Percentiles rank a stretch among this genome's conserved stretches.
phyloP scores from a whole-genome alignment of 1,140 invertebrate genomes.

The Euura lappo region DNA sequence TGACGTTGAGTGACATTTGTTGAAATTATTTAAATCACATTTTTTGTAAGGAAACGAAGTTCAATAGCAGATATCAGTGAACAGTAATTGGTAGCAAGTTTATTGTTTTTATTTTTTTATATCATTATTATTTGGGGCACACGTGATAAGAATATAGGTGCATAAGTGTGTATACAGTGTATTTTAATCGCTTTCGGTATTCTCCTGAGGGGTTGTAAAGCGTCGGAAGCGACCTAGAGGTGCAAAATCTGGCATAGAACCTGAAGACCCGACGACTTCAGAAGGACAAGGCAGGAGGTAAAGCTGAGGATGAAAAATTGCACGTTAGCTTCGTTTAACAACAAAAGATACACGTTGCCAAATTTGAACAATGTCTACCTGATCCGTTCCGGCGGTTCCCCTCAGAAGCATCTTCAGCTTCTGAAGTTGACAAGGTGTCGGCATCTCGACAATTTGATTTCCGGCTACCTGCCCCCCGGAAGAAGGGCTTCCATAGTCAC shows the following conservation, averaged over 20 bases:
- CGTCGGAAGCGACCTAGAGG: not conserved
- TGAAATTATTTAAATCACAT: no score
- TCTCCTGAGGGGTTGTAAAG: not conserved
- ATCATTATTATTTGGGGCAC: not conserved
- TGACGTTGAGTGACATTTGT: no score
- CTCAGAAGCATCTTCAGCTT: constrained; percentile 61
- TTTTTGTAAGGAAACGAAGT: no score
- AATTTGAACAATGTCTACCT: constrained; percentile 43
- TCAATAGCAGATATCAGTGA: no score
- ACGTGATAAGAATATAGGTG: not conserved
- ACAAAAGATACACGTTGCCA: constrained; percentile 15
- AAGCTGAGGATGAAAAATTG: constrained; percentile 10
- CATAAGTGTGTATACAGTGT: not conserved
- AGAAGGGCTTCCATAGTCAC: constrained; percentile 39
- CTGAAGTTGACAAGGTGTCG: constrained; percentile 56
- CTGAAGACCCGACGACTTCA: constrained; percentile 17
- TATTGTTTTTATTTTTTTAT: not conserved
- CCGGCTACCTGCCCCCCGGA: constrained; percentile 10
- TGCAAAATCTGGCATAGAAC: not conserved
- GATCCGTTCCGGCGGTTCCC: constrained; percentile 57
- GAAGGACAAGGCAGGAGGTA: constrained; percentile 19
- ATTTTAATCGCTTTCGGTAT: constrained; percentile 3
- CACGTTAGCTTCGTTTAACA: not conserved
- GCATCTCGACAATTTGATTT: constrained; percentile 16
- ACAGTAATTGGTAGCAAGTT: not conserved